Base-by-base conservation (phyloP, 2,113 vertebrate genomes). In the Pedionomus torquatus region DNA sequence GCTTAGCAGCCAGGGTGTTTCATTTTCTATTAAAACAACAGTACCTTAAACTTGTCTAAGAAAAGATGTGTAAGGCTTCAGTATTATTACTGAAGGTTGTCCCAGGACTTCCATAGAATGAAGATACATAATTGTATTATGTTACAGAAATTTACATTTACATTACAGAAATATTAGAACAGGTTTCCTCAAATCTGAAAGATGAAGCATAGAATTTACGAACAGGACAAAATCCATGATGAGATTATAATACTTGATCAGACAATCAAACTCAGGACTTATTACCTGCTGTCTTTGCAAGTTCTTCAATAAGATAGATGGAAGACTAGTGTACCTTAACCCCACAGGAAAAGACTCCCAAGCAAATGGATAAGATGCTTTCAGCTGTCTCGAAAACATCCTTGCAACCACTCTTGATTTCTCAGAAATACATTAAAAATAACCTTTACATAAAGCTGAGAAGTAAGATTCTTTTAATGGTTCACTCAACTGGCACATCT, bases 401-500 rank as follows among this genome's bases (percentile, higher is more conserved):
- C 37, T 91, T 80, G 89, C 85, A 96, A 83, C 43, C 30, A 84
- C 39, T 81, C 41, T 41, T 79, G 91, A 90, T 83, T 97, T 87
- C 88, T 95, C 86, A 95, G 90, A 95, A 92, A 93, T 75, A 68
- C 74, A 94, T 92, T 95, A 97, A 98, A 91, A 96, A 78, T 66
- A 97, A 96, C 82, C 52, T 97, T 94, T 93, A 97, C 63, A 94
- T 92, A 94, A 93, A 92, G 72, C 55, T 89, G 79, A 95, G 92
- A 96, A 90, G 51, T 66, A 90, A 94, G 76, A 94, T 90, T 96
- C 86, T 95, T 95, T 88, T 93, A 98, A 83, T 48, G 95, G 92
- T 92, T 94, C 92, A 97, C 95, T 46, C 88, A 95, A 96, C 85
- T 97, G 94, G 93, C 78, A 96, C 97, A 98, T 96, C 88, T 98